A percentile compares a stretch with the other conserved stretches of the same genome.
Evolutionary conservation across 2,113 vertebrate species (phyloP).

Genomic region (Ceratotherium simum): DNA sequence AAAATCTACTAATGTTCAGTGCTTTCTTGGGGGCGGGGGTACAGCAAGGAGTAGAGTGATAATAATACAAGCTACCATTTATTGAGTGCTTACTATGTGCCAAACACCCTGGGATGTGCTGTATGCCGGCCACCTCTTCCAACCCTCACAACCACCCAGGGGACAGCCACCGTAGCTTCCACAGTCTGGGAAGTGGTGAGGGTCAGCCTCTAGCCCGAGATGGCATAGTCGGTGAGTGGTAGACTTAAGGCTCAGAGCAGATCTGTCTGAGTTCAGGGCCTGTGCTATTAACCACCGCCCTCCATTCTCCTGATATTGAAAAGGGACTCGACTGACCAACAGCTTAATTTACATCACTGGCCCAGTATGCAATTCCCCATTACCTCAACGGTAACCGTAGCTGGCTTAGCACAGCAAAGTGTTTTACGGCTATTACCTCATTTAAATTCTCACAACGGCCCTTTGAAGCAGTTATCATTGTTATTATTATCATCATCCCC

Average conservation of each 20-base stretch:
- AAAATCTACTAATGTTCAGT: constrained; percentile 69
- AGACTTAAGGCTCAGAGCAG: not conserved
- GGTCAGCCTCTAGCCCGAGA: not conserved
- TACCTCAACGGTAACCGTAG: not conserved
- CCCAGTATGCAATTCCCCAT: not conserved
- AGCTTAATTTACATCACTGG: not conserved
- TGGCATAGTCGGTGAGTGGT: not conserved
- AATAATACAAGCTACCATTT: constrained; percentile 67
- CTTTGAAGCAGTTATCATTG: not conserved
- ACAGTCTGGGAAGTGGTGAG: not conserved
- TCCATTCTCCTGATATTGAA: not conserved
- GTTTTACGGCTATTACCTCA: not conserved
- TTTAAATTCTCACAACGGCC: not conserved
- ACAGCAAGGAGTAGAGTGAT: not conserved
- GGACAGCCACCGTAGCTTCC: not conserved
- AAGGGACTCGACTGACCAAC: not conserved
- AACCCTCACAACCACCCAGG: not conserved
- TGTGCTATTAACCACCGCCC: not conserved
- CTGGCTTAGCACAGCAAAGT: not conserved
- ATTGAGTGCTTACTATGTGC: constrained; percentile 73
- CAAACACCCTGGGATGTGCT: not conserved
- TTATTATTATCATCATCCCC: not conserved
- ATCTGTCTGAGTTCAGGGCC: not conserved
- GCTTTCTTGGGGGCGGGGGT: constrained; percentile 13
- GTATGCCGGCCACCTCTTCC: not conserved